phyloP scores from a whole-genome alignment of 2,797 vertebrate species.

The Clarias laeviceps region DNA sequence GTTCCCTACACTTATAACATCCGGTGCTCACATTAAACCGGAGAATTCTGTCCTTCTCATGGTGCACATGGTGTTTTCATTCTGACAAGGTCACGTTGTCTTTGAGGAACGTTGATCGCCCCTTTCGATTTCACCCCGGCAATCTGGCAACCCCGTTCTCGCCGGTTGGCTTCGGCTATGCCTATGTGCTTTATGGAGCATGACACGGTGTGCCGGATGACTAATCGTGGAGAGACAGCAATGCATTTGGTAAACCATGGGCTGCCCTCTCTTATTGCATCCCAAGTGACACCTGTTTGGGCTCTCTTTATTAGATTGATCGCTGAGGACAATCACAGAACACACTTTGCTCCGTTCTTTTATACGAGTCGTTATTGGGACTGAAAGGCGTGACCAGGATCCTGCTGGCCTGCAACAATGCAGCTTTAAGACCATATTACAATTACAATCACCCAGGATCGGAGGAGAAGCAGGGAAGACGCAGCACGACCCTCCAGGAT shows the following conservation, averaged over 20 bases:
- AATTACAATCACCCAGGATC: conserved; percentile 46
- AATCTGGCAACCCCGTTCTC: conserved; percentile 56
- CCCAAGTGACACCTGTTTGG: conserved; percentile 64
- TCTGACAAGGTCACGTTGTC: conserved; percentile 50
- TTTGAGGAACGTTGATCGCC: conserved; percentile 31
- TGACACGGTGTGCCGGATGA: conserved; percentile 62
- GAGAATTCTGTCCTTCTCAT: conserved; percentile 19
- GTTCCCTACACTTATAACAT: background rate
- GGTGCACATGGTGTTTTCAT: background rate
- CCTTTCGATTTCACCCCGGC: conserved; percentile 29
- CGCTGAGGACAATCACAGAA: conserved; percentile 45
- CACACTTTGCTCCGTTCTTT: conserved; percentile 57
- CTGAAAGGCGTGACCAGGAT: conserved; percentile 71
- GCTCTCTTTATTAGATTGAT: conserved; percentile 69
- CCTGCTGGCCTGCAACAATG: conserved; percentile 64
- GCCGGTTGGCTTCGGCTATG: background rate
- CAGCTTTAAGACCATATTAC: conserved; percentile 53
- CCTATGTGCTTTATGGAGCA: conserved; percentile 63
- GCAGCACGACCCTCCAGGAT: background rate
- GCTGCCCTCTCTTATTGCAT: conserved; percentile 51
- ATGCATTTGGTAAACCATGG: conserved; percentile 61
- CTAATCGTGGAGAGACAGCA: conserved; percentile 65
- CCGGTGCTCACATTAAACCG: background rate
- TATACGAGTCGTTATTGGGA: conserved; percentile 64
- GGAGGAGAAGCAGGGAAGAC: conserved; percentile 23